Evolutionary conservation across 1,140 invertebrate species (phyloP).

Genomic region (Branchinecta lindahli): DNA sequence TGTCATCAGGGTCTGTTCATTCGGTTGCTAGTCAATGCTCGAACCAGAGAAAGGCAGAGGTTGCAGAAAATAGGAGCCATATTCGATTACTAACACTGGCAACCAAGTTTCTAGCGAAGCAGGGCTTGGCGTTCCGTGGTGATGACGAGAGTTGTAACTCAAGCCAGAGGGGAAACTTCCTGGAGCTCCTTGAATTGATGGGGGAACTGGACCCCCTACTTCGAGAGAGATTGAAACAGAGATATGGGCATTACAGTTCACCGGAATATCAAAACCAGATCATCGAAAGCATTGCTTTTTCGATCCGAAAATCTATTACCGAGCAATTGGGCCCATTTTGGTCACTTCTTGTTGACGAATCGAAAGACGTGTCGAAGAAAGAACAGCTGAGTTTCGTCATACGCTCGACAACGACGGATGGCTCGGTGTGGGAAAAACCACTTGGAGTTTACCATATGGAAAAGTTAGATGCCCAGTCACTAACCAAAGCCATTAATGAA

Average conservation of each 20-base stretch:
- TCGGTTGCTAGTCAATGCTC: conserved; percentile 4
- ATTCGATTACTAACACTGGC: conserved; percentile 1
- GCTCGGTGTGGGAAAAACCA: not conserved
- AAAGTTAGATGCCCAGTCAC: conserved; percentile 4
- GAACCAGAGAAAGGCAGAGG: conserved; percentile 7
- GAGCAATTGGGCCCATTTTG: not conserved
- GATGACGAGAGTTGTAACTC: conserved; percentile 5
- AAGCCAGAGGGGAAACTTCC: not conserved
- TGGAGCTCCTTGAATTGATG: not conserved
- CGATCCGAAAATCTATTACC: conserved; percentile 4
- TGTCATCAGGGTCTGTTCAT: not conserved
- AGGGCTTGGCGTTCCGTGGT: conserved; percentile 7
- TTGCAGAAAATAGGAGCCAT: conserved; percentile 9
- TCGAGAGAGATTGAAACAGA: too few species aligned
- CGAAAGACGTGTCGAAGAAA: not conserved
- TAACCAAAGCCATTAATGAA: conserved; percentile 2
- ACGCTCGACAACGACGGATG: not conserved
- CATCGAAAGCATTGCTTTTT: not conserved
- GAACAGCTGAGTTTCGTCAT: conserved; percentile 8
- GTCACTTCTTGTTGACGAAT: conserved; percentile 5
- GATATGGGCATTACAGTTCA: too few species aligned
- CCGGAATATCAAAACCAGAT: not conserved
- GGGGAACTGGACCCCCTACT: not conserved
- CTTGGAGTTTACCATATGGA: conserved; percentile 8
- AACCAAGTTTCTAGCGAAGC: too few species aligned